Evolutionary conservation across 1,140 invertebrate species (phyloP).

Genomic region (Ridgeia piscesae): DNA sequence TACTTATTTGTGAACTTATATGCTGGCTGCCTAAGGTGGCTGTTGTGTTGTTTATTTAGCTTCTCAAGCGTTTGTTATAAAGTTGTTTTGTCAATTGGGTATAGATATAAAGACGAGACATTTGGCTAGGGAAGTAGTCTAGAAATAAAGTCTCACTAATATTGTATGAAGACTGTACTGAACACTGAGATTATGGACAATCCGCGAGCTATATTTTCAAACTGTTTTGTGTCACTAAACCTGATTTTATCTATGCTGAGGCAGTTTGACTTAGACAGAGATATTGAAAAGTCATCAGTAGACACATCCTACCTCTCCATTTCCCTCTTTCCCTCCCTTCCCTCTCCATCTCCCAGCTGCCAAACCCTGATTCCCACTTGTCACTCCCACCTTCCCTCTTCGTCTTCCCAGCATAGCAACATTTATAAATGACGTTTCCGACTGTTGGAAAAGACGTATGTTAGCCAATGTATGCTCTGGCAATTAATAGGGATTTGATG

Average conservation of each 20-base stretch:
- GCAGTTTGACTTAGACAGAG: not conserved
- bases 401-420: not conserved
- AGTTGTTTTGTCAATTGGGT: not conserved
- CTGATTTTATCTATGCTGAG: not conserved
- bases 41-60: not conserved
- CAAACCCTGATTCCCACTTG: not conserved
- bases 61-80: not conserved
- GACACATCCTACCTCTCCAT: not conserved
- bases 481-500: slow-evolving; percentile 6
- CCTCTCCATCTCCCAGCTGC: not conserved
- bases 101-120: no score
- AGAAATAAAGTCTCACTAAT: no score
- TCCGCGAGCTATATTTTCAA: not conserved
- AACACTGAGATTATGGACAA: not conserved
- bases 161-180: no score
- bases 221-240: not conserved
- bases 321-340: not conserved
- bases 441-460: not conserved
- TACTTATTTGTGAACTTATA: not conserved
- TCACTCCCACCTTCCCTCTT: not conserved
- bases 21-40: not conserved
- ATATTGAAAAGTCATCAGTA: not conserved
- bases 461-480: not conserved
- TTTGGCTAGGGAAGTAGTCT: no score
- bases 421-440: not conserved